These are phyloP conservation scores for Pteronotus mesoamericanus DNA, from an alignment of 2,797 vertebrate species.

Conservation along the genomic window DNA sequence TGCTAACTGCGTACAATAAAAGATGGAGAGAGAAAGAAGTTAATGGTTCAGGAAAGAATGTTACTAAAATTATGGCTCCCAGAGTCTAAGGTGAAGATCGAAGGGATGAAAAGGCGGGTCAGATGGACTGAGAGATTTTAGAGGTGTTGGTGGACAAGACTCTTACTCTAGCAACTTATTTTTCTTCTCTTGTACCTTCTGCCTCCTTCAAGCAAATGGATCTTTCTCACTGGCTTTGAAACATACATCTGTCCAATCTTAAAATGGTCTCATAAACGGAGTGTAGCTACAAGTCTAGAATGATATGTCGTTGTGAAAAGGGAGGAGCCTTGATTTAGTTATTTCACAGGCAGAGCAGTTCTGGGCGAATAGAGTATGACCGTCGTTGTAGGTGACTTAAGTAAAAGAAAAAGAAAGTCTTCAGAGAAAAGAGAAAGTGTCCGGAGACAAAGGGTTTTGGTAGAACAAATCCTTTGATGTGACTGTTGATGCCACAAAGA, in stretches of 20 bases:
- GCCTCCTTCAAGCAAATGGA: neutral
- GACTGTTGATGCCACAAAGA: neutral
- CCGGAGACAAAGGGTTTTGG: neutral
- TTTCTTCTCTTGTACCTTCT: neutral
- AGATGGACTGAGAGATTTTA: neutral
- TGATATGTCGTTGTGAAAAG: neutral
- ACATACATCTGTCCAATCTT: neutral
- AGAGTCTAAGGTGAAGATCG: neutral
- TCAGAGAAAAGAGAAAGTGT: neutral
- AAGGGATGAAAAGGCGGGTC: neutral
- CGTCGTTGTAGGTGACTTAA: neutral
- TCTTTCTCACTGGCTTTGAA: neutral
- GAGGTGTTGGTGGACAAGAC: neutral
- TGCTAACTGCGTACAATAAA: neutral
- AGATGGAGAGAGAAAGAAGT: neutral
- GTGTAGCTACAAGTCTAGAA: neutral
- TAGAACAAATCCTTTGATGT: neutral
- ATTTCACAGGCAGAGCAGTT: neutral
- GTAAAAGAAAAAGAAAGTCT: neutral
- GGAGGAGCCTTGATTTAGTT: neutral
- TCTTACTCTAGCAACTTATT: neutral
- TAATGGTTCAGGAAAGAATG: neutral
- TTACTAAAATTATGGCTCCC: neutral
- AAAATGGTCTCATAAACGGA: neutral
- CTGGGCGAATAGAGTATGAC: neutral